phyloP scores from a whole-genome alignment of 2,113 vertebrate genomes.

The Campylomormyrus numenius region DNA sequence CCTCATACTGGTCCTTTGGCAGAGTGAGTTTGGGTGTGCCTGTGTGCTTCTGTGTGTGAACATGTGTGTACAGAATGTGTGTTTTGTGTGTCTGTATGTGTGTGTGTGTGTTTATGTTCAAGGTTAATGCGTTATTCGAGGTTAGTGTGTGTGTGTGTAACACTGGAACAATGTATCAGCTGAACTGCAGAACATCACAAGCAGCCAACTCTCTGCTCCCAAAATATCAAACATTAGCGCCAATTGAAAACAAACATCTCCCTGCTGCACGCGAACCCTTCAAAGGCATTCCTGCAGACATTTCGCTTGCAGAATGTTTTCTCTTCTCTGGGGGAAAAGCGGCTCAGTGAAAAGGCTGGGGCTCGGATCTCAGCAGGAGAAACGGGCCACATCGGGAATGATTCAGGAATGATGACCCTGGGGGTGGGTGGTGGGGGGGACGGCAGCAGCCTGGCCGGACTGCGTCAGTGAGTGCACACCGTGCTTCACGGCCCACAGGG shows the following conservation, averaged over 20 bases:
- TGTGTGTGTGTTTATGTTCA: not conserved
- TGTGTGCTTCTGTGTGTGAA: not conserved
- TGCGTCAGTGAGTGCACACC: not conserved
- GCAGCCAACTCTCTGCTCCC: not conserved
- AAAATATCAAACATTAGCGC: slow-evolving; percentile 15
- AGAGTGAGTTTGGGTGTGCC: not conserved
- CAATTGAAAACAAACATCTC: slow-evolving; percentile 19
- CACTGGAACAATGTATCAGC: not conserved
- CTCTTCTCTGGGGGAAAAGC: not conserved
- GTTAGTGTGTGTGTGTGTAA: not conserved
- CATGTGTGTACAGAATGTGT: not conserved
- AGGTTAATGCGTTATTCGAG: no score
- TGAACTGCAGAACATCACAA: slow-evolving; percentile 13
- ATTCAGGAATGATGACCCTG: not conserved
- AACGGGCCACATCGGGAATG: not conserved
- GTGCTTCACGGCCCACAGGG: not conserved
- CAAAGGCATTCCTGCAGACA: not conserved
- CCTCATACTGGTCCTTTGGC: not conserved
- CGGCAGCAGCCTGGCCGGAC: not conserved
- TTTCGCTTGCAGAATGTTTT: not conserved
- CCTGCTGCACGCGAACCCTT: not conserved
- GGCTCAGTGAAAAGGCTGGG: not conserved
- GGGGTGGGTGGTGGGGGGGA: not conserved
- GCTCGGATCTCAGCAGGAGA: not conserved
- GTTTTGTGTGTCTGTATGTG: not conserved